A percentile compares a stretch with the other conserved stretches of the same genome.
Evolutionary conservation across 2,797 vertebrate species (phyloP).

Genomic region (Parauchenoglanis punctatus): DNA sequence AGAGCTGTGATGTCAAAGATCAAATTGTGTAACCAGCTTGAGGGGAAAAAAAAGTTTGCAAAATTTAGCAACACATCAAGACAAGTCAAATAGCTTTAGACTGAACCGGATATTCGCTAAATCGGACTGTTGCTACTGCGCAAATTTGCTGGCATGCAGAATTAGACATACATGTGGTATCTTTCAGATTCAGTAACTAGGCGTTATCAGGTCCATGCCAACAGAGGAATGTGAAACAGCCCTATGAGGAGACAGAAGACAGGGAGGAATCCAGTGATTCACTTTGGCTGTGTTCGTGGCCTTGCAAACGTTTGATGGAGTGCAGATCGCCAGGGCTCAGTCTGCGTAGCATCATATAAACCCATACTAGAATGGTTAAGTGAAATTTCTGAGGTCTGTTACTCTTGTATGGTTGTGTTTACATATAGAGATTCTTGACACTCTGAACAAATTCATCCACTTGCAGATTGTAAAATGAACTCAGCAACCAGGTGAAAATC

Average conservation of each 20-base stretch:
- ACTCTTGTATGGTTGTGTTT: slow-evolving; percentile 11
- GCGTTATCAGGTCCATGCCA: slow-evolving; percentile 35
- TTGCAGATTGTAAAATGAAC: neutral
- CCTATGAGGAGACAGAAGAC: neutral
- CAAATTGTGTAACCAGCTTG: slow-evolving; percentile 67
- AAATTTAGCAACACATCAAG: neutral
- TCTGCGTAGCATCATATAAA: slow-evolving; percentile 17
- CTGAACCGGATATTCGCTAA: neutral
- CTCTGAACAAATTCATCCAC: neutral
- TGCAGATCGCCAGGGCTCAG: slow-evolving; percentile 48
- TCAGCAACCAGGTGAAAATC: neutral
- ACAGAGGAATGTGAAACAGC: slow-evolving; percentile 39
- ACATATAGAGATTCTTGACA: neutral
- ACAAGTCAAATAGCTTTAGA: neutral
- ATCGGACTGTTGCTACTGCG: neutral
- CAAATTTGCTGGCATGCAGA: neutral
- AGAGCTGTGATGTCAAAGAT: slow-evolving; percentile 63
- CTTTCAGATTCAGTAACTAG: neutral
- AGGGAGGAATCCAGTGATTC: slow-evolving; percentile 41
- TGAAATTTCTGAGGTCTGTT: slow-evolving; percentile 12
- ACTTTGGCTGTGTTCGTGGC: slow-evolving; percentile 28
- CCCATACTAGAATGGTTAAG: neutral
- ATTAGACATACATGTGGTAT: slow-evolving; percentile 15
- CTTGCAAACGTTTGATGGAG: slow-evolving; percentile 33
- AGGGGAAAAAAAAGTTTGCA: slow-evolving; percentile 60